Base-by-base conservation (phyloP, 53 echinoderm and acorn worm genomes). In the Antedon mediterranea region DNA sequence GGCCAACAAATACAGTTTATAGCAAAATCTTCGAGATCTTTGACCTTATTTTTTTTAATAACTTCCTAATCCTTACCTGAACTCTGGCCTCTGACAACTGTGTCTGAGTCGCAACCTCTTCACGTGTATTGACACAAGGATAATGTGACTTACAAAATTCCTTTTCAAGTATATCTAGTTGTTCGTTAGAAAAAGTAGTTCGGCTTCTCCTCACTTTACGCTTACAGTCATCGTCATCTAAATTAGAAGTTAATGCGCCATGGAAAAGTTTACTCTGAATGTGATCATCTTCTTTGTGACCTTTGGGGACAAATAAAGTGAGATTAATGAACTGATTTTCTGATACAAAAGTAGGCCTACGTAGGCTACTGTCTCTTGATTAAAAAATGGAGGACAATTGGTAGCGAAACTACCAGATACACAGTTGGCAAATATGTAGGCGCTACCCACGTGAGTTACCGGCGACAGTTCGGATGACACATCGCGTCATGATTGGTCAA, bases 71-170 rank as follows among this genome's bases (percentile, higher is more conserved):
- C 89, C 87, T 82, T 88, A 95, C 97, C 97, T 95, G 97, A 89
- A 95, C 97, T 91, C 97, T 80, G 78, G 97, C 97, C 91, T 95
- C 97, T 79, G 97, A 95, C 77, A 95, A 89, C 34, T 86, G 81
- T 31, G 97, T 95, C 84, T 87, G 83, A 26, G 73, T 73, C 3
- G 97, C 97, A 43, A 95, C 77, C 34, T 91, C 81, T 34, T 95
- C 97, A 77, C 97, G 78, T 30, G 91, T 91, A 20, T 78, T 81
- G 32, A 95, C 97, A 74, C 91, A 95, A 3, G 97, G 97, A 43
- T 95, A 95, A 76, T 95, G 97, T 28, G 91, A 89, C 76, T 89
- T 91, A 41, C 87, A 81, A 75, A 95, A 95, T 74, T 95, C 91
- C 57, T 87, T 87, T 37, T 95, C 97, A 28, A 95, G 77, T 74